Evolutionary conservation across 2,113 vertebrate genomes (phyloP).

Genomic region (Hypomesus transpacificus): DNA sequence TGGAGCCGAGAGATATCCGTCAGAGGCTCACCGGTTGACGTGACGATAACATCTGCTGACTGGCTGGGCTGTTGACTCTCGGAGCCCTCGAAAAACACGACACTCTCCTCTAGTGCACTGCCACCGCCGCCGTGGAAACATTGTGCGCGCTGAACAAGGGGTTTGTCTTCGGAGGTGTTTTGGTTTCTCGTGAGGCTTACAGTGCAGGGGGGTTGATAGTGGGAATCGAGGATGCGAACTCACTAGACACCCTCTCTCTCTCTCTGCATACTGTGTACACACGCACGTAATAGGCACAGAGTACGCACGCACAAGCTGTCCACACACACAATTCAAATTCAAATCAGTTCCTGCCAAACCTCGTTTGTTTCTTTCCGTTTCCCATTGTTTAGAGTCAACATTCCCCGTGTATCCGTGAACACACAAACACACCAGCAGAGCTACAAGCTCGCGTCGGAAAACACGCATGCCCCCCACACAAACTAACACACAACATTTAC

Average conservation of each 20-base stretch:
- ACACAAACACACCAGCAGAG: no score
- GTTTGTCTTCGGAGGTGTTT: no score
- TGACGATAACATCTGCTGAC: not conserved
- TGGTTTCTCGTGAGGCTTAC: not conserved
- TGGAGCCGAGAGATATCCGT: not conserved
- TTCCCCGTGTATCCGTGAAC: no score
- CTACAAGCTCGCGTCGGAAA: no score
- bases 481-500: no score
- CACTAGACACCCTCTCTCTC: not conserved
- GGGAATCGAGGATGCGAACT: not conserved
- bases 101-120: not conserved
- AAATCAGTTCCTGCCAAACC: no score
- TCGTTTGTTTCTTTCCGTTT: no score
- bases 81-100: not conserved
- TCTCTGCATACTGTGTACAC: not conserved
- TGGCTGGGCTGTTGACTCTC: not conserved
- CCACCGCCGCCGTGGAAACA: not conserved
- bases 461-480: no score
- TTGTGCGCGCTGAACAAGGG: not conserved
- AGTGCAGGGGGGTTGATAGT: not conserved
- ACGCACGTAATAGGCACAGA: not conserved
- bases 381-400: no score
- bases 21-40: not conserved
- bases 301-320: conserved; percentile 5
- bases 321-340: conserved; percentile 1